Conservation (phyloP, 2,888 invertebrate species). For the Strigamia maritima region DNA sequence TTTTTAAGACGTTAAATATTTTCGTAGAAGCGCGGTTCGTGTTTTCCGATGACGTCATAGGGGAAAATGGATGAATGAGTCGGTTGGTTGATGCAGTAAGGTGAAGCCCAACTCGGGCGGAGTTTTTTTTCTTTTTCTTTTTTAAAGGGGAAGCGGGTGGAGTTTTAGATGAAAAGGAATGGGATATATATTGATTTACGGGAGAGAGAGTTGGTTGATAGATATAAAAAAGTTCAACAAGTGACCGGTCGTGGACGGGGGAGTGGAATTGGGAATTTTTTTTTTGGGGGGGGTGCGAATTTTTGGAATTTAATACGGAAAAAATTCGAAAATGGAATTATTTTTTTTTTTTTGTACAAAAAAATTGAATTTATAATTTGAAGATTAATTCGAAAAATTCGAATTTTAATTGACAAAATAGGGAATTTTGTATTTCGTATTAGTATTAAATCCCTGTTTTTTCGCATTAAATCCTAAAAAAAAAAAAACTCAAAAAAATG, state of each 20-base stretch:
- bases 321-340: no score
- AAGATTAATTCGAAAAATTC: no score
- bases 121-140: neutral
- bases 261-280: neutral
- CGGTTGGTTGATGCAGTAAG: neutral
- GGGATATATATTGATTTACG: neutral
- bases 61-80: constrained; percentile 1
- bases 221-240: constrained; percentile 24
- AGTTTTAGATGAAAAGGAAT: neutral
- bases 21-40: neutral
- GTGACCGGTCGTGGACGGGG: neutral
- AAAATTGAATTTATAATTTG: no score
- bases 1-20: constrained; percentile 11
- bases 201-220: neutral
- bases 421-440: no score
- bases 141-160: neutral
- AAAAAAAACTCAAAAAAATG: no score
- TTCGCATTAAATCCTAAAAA: no score
- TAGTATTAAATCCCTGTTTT: no score
- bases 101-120: constrained; percentile 8
- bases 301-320: no score
- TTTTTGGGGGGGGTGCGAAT: neutral
- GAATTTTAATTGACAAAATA: no score
- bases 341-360: no score
- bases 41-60: neutral